Evolutionary conservation across 2,888 invertebrate species (phyloP), one percentile per base, ranked within the genome.

Genomic region (Cyclophora albipunctata): DNA sequence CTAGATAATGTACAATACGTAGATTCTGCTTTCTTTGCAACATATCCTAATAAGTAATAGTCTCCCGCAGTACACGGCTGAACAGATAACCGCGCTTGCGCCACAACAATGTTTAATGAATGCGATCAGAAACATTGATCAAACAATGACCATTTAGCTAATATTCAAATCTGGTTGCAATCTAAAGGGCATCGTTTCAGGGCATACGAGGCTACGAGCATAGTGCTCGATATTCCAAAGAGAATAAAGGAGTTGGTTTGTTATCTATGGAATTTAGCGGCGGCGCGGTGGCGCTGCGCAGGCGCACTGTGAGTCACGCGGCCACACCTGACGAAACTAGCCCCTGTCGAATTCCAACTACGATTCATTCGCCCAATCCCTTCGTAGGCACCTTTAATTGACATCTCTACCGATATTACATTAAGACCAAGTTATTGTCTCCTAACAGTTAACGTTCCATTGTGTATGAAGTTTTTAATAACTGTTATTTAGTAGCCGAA

Each of bases 281-380:
- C 73, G 71, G 64, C 67, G 71, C 74, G 74, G 73, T 69, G 75
- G 71, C 74, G 71, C 63, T 68, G 71, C 73, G 63, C 68, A 34
- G n/a, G 42, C 4, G 37, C 37, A 7, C 7, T 64, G 68, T 82
- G 85, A 84, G 68, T 84, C 86, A 86, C 72, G 69, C 69, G 63
- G 68, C 85, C 86, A 84, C 86, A 85, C 86, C 86, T 87, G 86
- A 84, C 77, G 80, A 75, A 66, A 71, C 68, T 70, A 73, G 75
- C 73, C 72, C 71, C 73, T 78, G 75, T 74, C 75, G 75, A 82
- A 84, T 83, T 78, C 83, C 83, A 50, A 48, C 42, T 51, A 54
- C 57, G 57, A 58, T 59, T 55, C 57, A 59, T 53, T 60, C 60
- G 62, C 63, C 68, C 66, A 71, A 43, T 34, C 20, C 20, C 34